Conservation (phyloP, 2,797 vertebrate genomes). For the Microctenopoma stevenorrisi region DNA sequence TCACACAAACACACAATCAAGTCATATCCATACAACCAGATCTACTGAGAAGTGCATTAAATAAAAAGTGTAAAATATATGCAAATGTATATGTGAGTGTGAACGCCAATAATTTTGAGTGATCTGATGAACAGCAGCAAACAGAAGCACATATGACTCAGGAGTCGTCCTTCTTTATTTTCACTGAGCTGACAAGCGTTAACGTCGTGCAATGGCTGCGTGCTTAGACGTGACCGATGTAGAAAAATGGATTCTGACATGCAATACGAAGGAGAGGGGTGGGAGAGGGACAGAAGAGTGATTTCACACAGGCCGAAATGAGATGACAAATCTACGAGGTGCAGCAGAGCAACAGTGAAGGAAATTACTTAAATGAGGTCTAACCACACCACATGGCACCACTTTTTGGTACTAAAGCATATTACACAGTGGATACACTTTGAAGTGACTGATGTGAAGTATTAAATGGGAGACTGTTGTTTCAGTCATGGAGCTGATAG, state of each 20-base stretch:
- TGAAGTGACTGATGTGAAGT: conserved; percentile 11
- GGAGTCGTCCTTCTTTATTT: conserved; percentile 68
- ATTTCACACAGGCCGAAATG: conserved; percentile 26
- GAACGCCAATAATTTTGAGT: conserved; percentile 32
- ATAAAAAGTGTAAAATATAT: conserved; percentile 33
- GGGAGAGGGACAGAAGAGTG: neutral
- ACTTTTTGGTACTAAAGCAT: conserved; percentile 1
- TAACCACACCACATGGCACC: conserved; percentile 19
- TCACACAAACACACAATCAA: neutral
- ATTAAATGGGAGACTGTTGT: conserved; percentile 1
- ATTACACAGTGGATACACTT: neutral
- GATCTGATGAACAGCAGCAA: conserved; percentile 51
- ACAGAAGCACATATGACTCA: conserved; percentile 29
- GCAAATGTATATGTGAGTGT: conserved; percentile 31
- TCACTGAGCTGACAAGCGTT: conserved; percentile 52
- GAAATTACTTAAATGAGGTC: conserved; percentile 35
- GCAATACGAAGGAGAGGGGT: conserved; percentile 10
- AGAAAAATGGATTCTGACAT: conserved; percentile 42
- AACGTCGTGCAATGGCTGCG: conserved; percentile 31
- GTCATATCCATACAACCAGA: neutral
- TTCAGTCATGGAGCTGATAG: neutral
- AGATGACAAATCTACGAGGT: conserved; percentile 31
- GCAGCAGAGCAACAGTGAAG: conserved; percentile 44
- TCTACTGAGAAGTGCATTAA: conserved; percentile 23
- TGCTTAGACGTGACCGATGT: conserved; percentile 36